Evolutionary conservation across 64 coral and sea anemone genomes (phyloP).

Genomic region (Stichodactyla helianthus): DNA sequence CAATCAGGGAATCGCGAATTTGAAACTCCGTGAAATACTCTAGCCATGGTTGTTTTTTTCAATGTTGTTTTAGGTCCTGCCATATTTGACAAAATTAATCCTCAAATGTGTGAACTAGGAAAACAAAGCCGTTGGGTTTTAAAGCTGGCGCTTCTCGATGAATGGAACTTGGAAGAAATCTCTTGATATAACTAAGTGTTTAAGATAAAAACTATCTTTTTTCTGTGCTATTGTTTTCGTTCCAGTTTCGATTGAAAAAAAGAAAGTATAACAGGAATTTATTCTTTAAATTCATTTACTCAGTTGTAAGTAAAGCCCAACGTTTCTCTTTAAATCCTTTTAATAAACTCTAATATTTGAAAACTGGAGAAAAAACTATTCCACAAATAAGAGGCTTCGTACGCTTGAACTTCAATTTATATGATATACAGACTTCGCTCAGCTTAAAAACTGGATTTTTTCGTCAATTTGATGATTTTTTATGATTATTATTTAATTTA

Average conservation of each 20-base stretch:
- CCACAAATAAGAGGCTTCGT: too few relatives aligned
- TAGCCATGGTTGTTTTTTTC: not conserved
- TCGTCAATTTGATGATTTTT: not conserved
- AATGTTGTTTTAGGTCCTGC: not conserved
- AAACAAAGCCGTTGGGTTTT: not conserved
- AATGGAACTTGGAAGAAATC: not conserved
- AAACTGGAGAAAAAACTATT: too few relatives aligned
- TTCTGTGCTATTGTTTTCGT: not conserved
- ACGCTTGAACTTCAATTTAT: too few relatives aligned
- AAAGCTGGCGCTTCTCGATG: not conserved
- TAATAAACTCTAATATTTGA: too few relatives aligned
- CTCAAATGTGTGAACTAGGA: not conserved
- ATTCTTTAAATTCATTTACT: not conserved
- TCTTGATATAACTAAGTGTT: slow-evolving; percentile 2
- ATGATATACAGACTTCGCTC: too few relatives aligned
- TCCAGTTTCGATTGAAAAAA: not conserved
- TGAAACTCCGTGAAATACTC: not conserved
- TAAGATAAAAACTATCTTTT: not conserved
- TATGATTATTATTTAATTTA: not conserved
- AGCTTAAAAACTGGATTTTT: too few relatives aligned
- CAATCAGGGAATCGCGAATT: slow-evolving; percentile 5
- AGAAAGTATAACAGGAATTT: not conserved
- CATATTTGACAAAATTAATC: not conserved
- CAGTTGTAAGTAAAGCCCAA: too few relatives aligned
- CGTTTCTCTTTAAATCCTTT: too few relatives aligned